Base-by-base conservation (phyloP, 2,888 invertebrate genomes). In the Hofmannophila pseudospretella region DNA sequence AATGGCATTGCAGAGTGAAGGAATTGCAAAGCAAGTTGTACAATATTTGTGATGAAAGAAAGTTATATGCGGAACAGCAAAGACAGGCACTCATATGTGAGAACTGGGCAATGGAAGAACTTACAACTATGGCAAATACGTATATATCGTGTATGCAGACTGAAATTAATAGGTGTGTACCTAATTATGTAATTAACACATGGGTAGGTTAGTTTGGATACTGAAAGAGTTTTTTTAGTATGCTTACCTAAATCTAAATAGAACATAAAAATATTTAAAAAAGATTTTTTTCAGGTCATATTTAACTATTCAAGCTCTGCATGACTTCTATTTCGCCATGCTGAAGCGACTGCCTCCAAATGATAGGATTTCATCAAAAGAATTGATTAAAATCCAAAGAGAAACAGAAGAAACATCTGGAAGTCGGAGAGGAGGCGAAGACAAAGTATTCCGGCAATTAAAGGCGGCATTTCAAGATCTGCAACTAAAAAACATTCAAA, bases 1-100 rank as follows among this genome's bases (percentile, higher is more conserved):
- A 92, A 67, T 78, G 92, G 67, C 90, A 91, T 49, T 89, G 89
- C 44, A 71, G 88, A 20, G 70, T 89, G 0, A 80, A 79, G 32
- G 88, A 88, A 38, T 69, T 90, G 32, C 84, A 88, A 49, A 60
- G 78, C 23, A 79, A 69, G 34, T 66, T 92, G 7, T 88, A 88
- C 57, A 69, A 86, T 32, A 86, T 90, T 41, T 90, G 89, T 51
- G 90, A 91, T 45, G 61, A 71, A 34, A 86, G 89, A 42, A 89
- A 89, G 67, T 47, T 69, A 19, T 77, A 79, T 44, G 82, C 89
- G 0, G 89, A 91, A 61, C 69, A 78, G 34, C 88, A 90, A 56
- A 78, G 89, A 29, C 68, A 66, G 14, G 57, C 73, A 7, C 69
- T 91, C 16, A 87, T 91, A 28, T 51, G 52, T 34, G 87, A 90